Evolutionary conservation across 2,797 vertebrate genomes (phyloP), one percentile per base, ranked within the genome.

Genomic region (Meriones psammophilus): DNA sequence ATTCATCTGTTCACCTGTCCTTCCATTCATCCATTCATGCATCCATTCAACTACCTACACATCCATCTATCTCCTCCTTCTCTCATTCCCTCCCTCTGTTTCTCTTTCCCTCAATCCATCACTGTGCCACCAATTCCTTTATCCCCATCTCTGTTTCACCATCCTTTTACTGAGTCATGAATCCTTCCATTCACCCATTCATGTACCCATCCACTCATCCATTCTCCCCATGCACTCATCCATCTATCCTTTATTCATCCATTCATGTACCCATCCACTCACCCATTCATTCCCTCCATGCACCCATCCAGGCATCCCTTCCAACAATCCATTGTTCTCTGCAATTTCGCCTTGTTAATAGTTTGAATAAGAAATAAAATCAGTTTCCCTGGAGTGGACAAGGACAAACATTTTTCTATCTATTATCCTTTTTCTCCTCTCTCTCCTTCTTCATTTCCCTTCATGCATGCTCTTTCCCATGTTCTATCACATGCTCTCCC

Each of bases 331-430:
- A 26, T 14, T 76, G 4, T 28, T 56, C 12, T 56, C 71, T 42
- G 2, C 56, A 22, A 73, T 86, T 33, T 74, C 62, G 77, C 39
- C 28, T 60, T 42, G 46, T 93, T 88, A 88, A 62, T 28, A 77
- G 78, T 96, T 60, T 90, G 46, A 83, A 90, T 7, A 92, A 96
- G 66, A 28, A 83, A 77, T 46, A 10, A 28, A 46, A 90, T 6
- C 30, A 69, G 56, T 30, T 91, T 69, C 56, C 28, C 28, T 12
- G 56, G 46, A 68, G 33, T 92, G 18, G n/a, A 58, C 18, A 39
- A 90, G 33, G 73, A 73, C 64, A 33, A 91, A 50, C 56, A 69
- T n/a, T 77, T 73, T 88, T 62, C 71, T 62, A 14, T 54, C 20
- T 54, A 17, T 24, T 26, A 22, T 22, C 13, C 46, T 10, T 22